Evolutionary conservation across 2,113 vertebrate genomes (phyloP), one percentile per base, ranked within the genome.

Genomic region (Megalops atlanticus): DNA sequence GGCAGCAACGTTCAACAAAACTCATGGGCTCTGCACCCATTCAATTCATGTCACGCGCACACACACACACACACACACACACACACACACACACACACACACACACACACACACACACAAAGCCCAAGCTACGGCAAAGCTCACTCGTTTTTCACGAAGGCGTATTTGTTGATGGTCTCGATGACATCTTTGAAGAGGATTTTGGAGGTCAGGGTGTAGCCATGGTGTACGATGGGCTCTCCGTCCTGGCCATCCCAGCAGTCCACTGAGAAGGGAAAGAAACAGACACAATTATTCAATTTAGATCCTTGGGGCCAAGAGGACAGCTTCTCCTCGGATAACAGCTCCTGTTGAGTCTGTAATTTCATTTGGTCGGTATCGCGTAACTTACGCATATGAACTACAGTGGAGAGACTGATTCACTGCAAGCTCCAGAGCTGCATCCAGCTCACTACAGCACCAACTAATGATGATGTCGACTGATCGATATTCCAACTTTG

Each of bases 201-300:
- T 93, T 99, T 99, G 88, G 98, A 99, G 81, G 98, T 99, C 85
- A 99, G 89, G 0, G 98, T 99, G 91, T 99, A 98, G 83, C 98
- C 98, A 0, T 99, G 98, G 86, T 99, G 97, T 54, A 99, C 97
- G 0, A 99, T 97, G 0, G 98, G 98, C 71, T 99, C 98, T 0
- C 97, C 96, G 0, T 99, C 98, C 0, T 96, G 97, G 40, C 98
- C 97, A 0, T 99, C 98, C 98, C 98, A 99, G 87, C 98, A 99
- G 91, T 99, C 98, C 87, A 99, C 98, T 99, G 89, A 0, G 79
- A 85, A 81, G 24, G 38, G 40, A 41, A 31, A 79, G 45, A 38
- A 15, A 33, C 15, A 15, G 14, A 54, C 31, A 12, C 12, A 74
- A 72, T 27, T 6, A 76, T 18, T 76, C 54, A 36, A 8, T 12